Base-by-base conservation (phyloP, 92 coral and sea anemone species). In the Meandrina meandrites region DNA sequence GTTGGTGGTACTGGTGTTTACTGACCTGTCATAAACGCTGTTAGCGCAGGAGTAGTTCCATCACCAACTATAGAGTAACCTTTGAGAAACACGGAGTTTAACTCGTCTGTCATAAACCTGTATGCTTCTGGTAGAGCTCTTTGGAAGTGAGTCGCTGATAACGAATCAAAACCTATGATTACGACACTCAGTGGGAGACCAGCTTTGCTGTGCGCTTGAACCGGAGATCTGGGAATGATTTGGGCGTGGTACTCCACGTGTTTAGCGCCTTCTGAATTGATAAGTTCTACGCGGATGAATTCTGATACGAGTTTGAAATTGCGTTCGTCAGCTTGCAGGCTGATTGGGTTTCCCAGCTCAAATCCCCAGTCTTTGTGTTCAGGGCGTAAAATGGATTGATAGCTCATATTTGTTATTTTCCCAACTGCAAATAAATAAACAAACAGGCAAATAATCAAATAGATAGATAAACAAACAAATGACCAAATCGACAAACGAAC, bases 1-100 rank as follows among this genome's bases (percentile, higher is more conserved):
- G n/a, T n/a, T n/a, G n/a, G n/a, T n/a, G n/a, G n/a, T n/a, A n/a
- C n/a, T n/a, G n/a, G 11, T 74, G 35, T 6, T 15, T 62, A 51
- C 72, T 32, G 48, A 94, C 98, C 98, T 88, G 98, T 94, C 76
- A 96, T 84, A 15, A 96, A 88, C 1, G 99, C 99, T 16, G 98
- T 89, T 40, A 96, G 86, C 15, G 98, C 98, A 3, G 99, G 99
- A 22, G 99, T 96, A 0, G 99, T 96, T 0, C 99, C 99, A 79
- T 96, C 99, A 1, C 99, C 99, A 1, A 96, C 99, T 27, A 95
- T 85, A 0, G 95, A 90, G 85, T 96, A 94, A 48, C 99, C 99
- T 35, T 89, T 86, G 82, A 96, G 88, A 57, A 96, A 81, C 73
- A 93, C 86, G 10, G 96, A 88, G 32, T 90, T 84, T 70, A 96